Percentiles rank a stretch among this genome's conserved stretches.
phyloP scores from a whole-genome alignment of 2,888 invertebrate genomes.

The Achlya flavicornis region DNA sequence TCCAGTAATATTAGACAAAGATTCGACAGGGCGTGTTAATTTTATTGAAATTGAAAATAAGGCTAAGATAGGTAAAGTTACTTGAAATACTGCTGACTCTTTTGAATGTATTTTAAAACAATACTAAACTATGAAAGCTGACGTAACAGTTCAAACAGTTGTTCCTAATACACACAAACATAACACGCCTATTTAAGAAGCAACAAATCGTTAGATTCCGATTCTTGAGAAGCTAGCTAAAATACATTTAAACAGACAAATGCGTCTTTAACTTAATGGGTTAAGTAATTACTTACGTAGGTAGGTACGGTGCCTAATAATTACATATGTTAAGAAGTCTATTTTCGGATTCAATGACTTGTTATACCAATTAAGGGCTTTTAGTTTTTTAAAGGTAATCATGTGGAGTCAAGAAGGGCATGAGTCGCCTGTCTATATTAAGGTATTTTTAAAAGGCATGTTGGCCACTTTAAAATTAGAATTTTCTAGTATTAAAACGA shows the following conservation, averaged over 20 bases:
- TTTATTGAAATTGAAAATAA: no score
- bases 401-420: constrained; percentile 7
- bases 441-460: not conserved
- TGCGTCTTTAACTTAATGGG: constrained; percentile 9
- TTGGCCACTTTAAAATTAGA: not conserved
- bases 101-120: no score
- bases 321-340: constrained; percentile 17
- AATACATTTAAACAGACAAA: constrained; percentile 5
- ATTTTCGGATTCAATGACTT: constrained; percentile 12
- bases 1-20: not conserved
- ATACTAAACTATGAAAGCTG: no score
- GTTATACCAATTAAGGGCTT: constrained; percentile 13
- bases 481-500: not conserved
- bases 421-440: not conserved
- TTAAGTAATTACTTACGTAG: constrained; percentile 3
- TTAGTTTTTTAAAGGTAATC: constrained; percentile 2
- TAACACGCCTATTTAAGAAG: not conserved
- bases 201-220: not conserved
- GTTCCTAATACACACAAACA: not conserved
- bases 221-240: not conserved
- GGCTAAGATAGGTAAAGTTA: no score
- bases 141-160: no score
- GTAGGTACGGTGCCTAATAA: not conserved
- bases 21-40: not conserved
- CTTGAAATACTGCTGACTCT: no score